Base-by-base conservation (phyloP, 1,140 invertebrate genomes). In the Papilio helenus region DNA sequence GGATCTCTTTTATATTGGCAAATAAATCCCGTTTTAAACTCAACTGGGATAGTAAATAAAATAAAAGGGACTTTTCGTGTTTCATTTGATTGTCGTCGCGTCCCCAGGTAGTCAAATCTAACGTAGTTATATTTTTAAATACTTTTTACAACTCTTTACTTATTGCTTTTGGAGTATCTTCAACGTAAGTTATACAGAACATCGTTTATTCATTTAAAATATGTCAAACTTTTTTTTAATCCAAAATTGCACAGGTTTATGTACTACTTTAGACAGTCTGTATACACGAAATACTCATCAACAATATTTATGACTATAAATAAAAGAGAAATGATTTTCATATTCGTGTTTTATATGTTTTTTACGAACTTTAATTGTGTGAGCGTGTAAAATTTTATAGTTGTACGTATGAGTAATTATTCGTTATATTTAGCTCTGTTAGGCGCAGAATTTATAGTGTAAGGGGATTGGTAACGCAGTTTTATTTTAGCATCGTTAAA, bases 11-110 rank as follows among this genome's bases (percentile, higher is more conserved):
- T 89, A 89, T 90, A 91, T 91, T 89, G 89, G 86, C 85, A 85
- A 87, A 91, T 90, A 91, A 90, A 91, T 90, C 86, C 85, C 83
- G 81, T 90, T 91, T 89, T 89, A 89, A 90, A 90, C 86, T 88
- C 83, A 82, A 83, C 74, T 86, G 81, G 85, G 83, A 82, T 84
- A 87, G 87, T 87, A 89, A 90, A 91, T 91, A 88, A 89, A 88
- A 89, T 87, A 86, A 88, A 87, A 82, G 88, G 87, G 90, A 90
- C 85, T 89, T 91, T 86, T 87, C 85, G 84, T 86, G 84, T 89
- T 88, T 90, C 87, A 88, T 90, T 87, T 87, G 82, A 83, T 72
- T 80, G 80, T 80, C 83, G 74, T 83, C 76, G 76, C 82, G 82
- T 80, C 80, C 79, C 82, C 76, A 79, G 79, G n/a, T n/a, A n/a